phyloP scores from a whole-genome alignment of 2,888 invertebrate genomes.

The Anaspis maculata region DNA sequence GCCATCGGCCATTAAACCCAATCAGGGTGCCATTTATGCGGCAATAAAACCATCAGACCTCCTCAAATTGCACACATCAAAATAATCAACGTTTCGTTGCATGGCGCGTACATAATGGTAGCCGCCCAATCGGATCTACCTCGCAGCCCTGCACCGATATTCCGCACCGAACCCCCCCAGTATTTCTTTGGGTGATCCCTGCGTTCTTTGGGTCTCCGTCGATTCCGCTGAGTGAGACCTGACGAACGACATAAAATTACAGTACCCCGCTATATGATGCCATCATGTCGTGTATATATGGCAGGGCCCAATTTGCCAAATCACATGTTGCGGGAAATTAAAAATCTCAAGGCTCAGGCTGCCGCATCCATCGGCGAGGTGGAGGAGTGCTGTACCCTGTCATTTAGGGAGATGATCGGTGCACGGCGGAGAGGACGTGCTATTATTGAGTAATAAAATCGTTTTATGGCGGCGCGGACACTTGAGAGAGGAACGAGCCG shows the following conservation, averaged over 20 bases:
- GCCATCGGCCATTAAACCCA: slow-evolving; percentile 11
- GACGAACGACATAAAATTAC: too few relatives aligned
- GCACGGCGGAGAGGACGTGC: slow-evolving; percentile 12
- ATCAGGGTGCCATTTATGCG: slow-evolving; percentile 8
- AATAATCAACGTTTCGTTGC: slow-evolving; percentile 10
- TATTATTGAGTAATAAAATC: slow-evolving; percentile 25
- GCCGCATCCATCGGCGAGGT: too few relatives aligned
- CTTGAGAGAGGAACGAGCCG: slow-evolving; percentile 7
- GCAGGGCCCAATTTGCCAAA: slow-evolving; percentile 13
- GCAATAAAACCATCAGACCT: slow-evolving; percentile 9
- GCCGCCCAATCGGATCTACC: slow-evolving; percentile 1
- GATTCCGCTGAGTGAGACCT: too few relatives aligned
- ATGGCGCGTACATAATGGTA: too few relatives aligned
- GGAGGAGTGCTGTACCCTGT: too few relatives aligned
- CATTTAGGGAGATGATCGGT: slow-evolving; percentile 12
- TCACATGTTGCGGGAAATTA: slow-evolving; percentile 10
- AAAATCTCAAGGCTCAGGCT: slow-evolving; percentile 10
- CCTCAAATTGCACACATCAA: slow-evolving; percentile 11
- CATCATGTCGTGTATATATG: too few relatives aligned
- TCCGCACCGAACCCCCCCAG: slow-evolving; percentile 3
- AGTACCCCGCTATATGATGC: too few relatives aligned
- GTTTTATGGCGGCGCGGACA: slow-evolving; percentile 18
- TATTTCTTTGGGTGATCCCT: slow-evolving; percentile 5
- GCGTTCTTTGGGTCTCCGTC: too few relatives aligned
- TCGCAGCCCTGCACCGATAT: background rate